Percentiles rank a stretch among this genome's conserved stretches.
Conservation (phyloP, 2,113 vertebrate genomes). For the Pungitius pungitius region DNA sequence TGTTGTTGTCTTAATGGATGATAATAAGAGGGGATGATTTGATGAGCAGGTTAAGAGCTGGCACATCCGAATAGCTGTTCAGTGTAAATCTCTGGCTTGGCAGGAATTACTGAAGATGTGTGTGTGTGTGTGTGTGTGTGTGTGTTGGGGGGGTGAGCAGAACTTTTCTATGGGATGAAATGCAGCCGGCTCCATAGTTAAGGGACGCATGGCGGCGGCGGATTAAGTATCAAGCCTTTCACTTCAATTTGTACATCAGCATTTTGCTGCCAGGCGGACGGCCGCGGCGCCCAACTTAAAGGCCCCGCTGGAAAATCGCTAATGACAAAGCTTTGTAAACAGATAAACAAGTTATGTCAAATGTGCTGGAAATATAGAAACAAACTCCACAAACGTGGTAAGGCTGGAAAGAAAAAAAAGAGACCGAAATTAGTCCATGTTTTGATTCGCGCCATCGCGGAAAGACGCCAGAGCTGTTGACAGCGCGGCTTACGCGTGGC, state of each 20-base stretch:
- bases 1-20: not conserved
- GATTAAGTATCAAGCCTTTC: constrained; percentile 84
- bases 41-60: constrained; percentile 55
- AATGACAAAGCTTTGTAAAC: constrained; percentile 82
- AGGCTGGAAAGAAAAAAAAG: constrained; percentile 70
- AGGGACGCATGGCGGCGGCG: constrained; percentile 78
- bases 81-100: constrained; percentile 73
- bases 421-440: constrained; percentile 58
- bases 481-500: constrained; percentile 76
- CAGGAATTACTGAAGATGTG: constrained; percentile 75
- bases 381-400: constrained; percentile 79
- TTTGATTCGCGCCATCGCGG: constrained; percentile 71
- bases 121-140: constrained; percentile 27
- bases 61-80: constrained; percentile 70
- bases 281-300: constrained; percentile 60
- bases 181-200: constrained; percentile 62
- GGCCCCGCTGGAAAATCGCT: constrained; percentile 79
- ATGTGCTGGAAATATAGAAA: constrained; percentile 75
- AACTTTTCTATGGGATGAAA: constrained; percentile 73
- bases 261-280: constrained; percentile 68
- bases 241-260: constrained; percentile 84
- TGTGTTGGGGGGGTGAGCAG: constrained; percentile 23
- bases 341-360: constrained; percentile 83
- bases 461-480: constrained; percentile 78
- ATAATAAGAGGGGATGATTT: constrained; percentile 41